Base-by-base conservation (phyloP, 2,113 vertebrate species). In the Pluvialis apricaria region DNA sequence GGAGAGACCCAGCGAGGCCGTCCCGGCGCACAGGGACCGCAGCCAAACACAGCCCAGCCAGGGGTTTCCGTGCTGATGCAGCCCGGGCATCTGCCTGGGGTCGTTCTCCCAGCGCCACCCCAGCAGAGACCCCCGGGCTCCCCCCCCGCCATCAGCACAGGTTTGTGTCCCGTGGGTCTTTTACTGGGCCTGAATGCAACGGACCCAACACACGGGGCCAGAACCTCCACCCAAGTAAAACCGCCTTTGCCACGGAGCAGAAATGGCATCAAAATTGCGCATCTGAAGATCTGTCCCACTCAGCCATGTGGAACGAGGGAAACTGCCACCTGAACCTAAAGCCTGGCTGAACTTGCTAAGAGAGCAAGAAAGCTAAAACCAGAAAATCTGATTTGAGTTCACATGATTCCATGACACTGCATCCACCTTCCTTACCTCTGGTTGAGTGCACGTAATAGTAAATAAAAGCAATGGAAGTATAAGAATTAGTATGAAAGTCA, bases 101-200 rank as follows among this genome's bases (percentile, higher is more conserved):
- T 15, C 6, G 6, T 31, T 51, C 25, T 18, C 34, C 73, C 21
- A 24, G 47, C 15, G 13, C 61, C 36, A n/a, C 8, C 31, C 24
- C 3, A 0, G 28, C 38, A 55, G 11, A 14, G 42, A 81, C 57
- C 24, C 31, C 17, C 0, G 0, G 34, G 45, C 7, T 44, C 73
- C 55, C 36, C 36, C 88, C 68, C 82, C 42, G 16, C 55, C 36
- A 14, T 20, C 6, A 9, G 19, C 65, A 57, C 15, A 6, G 2
- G 4, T 36, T 55, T 22, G 60, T 42, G 8, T 60, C 57, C 38
- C 44, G 1, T 1, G 0, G 7, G 65, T 10, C 4, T 55, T 89
- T 49, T 34, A 28, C 9, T 3, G 36, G 31, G 51, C 32, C 55
- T 49, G 42, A 70, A 26, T 10, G 55, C 32, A 36, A 58, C 0